Conservation (phyloP, 2,113 vertebrate species). For the Leptobrachium leishanense region DNA sequence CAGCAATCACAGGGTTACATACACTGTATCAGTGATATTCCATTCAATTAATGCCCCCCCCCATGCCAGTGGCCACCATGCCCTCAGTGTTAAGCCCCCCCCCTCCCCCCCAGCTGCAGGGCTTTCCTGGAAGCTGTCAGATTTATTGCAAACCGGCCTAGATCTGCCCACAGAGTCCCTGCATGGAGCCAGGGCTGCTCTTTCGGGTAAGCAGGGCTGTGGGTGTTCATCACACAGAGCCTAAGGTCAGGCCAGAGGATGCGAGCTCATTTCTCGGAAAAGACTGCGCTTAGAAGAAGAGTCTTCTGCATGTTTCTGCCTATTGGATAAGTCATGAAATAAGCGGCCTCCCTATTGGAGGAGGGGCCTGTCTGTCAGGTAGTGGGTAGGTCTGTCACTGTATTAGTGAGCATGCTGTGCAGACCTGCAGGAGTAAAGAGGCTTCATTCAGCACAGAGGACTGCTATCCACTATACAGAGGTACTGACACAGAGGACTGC, state of each 20-base stretch:
- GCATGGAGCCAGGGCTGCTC: not conserved
- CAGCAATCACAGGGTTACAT: no score
- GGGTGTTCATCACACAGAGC: not conserved
- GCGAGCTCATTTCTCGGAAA: constrained; percentile 81
- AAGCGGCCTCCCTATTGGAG: constrained; percentile 44
- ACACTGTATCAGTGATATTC: no score
- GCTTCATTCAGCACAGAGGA: not conserved
- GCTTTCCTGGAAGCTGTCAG: constrained; percentile 1
- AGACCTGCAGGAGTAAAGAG: not conserved
- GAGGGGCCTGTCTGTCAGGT: not conserved
- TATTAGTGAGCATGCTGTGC: constrained; percentile 1
- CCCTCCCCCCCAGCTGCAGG: no score
- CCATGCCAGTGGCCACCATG: no score
- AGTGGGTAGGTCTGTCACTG: not conserved
- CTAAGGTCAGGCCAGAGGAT: not conserved
- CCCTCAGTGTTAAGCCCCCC: no score
- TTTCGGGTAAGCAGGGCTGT: not conserved
- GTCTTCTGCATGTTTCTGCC: constrained; percentile 15
- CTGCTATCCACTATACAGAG: not conserved
- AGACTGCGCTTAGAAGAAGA: constrained; percentile 69
- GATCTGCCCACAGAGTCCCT: not conserved
- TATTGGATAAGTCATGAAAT: constrained; percentile 28
- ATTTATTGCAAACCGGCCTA: not conserved
- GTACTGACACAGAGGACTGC: constrained; percentile 5
- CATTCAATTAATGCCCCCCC: no score